phyloP scores from a whole-genome alignment of 2,113 vertebrate species.

The Panthera leo region DNA sequence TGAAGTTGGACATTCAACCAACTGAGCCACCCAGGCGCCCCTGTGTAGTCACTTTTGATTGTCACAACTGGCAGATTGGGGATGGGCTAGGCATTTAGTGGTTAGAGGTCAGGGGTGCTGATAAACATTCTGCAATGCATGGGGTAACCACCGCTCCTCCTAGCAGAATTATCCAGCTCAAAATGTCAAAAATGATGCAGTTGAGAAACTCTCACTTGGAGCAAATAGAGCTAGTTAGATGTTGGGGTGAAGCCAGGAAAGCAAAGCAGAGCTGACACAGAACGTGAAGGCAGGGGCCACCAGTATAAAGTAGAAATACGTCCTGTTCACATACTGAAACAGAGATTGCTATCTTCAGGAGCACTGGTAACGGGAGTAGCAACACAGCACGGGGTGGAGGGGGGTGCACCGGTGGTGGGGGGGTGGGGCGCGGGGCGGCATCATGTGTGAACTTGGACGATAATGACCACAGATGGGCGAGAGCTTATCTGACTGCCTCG shows the following conservation, averaged over 20 bases:
- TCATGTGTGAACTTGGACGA: slow-evolving; percentile 48
- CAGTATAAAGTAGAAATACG: not conserved
- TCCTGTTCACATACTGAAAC: not conserved
- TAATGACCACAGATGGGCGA: slow-evolving; percentile 45
- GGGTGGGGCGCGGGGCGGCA: not conserved
- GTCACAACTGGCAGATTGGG: not conserved
- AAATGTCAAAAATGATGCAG: not conserved
- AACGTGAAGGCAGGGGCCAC: not conserved
- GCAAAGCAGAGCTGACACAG: not conserved
- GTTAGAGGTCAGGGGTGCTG: not conserved
- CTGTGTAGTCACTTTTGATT: not conserved
- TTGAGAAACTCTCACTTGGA: not conserved
- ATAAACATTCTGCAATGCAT: not conserved
- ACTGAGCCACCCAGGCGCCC: too few species aligned
- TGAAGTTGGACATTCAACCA: too few species aligned
- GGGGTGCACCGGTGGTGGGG: too few species aligned
- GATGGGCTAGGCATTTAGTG: not conserved
- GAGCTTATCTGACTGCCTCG: slow-evolving; percentile 47
- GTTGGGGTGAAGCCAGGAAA: not conserved
- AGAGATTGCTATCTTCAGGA: slow-evolving; percentile 12
- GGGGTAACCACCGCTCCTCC: not conserved
- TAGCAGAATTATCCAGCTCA: not conserved
- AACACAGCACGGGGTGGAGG: not conserved
- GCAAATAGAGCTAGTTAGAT: not conserved
- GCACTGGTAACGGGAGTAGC: not conserved